Conservation (phyloP, 2,797 vertebrate genomes). For the Pogonophryne albipinna region DNA sequence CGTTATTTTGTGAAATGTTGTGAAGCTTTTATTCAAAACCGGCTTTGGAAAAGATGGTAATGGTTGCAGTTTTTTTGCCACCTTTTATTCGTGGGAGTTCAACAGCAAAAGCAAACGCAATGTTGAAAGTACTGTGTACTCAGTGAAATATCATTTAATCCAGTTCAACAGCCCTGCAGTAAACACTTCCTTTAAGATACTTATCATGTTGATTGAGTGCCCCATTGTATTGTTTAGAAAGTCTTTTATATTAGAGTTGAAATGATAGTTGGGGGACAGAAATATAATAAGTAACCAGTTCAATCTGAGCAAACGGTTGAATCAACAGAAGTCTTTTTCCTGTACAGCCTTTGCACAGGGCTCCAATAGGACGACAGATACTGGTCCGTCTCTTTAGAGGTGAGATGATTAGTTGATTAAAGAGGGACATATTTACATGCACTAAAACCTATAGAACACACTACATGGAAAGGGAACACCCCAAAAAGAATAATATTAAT, state of each 20-base stretch:
- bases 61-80: constrained; percentile 22
- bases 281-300: not conserved
- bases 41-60: not conserved
- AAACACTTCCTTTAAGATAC: constrained; percentile 20
- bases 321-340: too few relatives aligned
- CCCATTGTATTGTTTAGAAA: not conserved
- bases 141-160: not conserved
- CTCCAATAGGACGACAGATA: not conserved
- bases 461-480: too few relatives aligned
- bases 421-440: too few relatives aligned
- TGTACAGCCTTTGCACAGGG: not conserved
- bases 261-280: not conserved
- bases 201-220: constrained; percentile 8
- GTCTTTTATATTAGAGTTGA: not conserved
- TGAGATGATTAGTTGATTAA: not conserved
- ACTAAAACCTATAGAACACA: too few relatives aligned
- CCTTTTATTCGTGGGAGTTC: constrained; percentile 19
- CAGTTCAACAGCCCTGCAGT: constrained; percentile 14
- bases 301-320: too few relatives aligned
- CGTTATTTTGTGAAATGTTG: constrained; percentile 27
- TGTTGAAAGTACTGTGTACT: constrained; percentile 12
- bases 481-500: too few relatives aligned
- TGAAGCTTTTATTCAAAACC: constrained; percentile 19
- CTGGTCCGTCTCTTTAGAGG: not conserved
- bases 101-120: constrained; percentile 48